Evolutionary conservation across 2,113 vertebrate species (phyloP), one percentile per base, ranked within the genome.

Genomic region (Menidia beryllina): DNA sequence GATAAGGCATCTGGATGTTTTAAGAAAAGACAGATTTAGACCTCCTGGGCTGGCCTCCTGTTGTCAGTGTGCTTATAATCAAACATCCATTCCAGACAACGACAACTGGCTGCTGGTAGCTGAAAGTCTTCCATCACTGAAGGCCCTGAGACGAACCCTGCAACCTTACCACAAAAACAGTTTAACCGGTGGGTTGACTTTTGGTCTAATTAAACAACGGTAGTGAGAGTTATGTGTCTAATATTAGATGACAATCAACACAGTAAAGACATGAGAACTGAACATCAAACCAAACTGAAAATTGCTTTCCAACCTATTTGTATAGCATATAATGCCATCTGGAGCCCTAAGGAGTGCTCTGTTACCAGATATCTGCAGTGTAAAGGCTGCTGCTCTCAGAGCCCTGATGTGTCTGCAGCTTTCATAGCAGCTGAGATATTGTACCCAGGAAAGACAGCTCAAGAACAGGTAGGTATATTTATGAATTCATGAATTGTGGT

Each of bases 341-440:
- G 90, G 91, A 90, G 92, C 84, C 84, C 89, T 20, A 88, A 91
- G 72, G 76, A 94, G 51, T 76, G 49, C 85, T 94, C 90, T 77
- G 83, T 94, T 72, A 93, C 82, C 66, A 86, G 87, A 79, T 93
- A 91, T 66, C 91, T 93, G 58, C 88, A 92, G 49, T 93, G 90
- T 80, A 91, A 81, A 89, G 90, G 85, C 77, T 95, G 83, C 80
- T 72, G 79, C 76, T 77, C 69, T 75, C 81, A 79, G 3, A 15
- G 77, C 45, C 75, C 90, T 25, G 5, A 20, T 17, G 52, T 4
- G 19, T 39, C 72, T 56, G 59, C 47, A 19, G 15, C 69, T 24
- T 30, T 85, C 11, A 59, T 87, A 4, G 90, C 82, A 15, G 84
- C 75, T 15, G 86, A 83, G 45, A 48, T 90, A 57, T 81, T 71